phyloP scores from a whole-genome alignment of 2,888 invertebrate genomes.

The Temnothorax unifasciatus region DNA sequence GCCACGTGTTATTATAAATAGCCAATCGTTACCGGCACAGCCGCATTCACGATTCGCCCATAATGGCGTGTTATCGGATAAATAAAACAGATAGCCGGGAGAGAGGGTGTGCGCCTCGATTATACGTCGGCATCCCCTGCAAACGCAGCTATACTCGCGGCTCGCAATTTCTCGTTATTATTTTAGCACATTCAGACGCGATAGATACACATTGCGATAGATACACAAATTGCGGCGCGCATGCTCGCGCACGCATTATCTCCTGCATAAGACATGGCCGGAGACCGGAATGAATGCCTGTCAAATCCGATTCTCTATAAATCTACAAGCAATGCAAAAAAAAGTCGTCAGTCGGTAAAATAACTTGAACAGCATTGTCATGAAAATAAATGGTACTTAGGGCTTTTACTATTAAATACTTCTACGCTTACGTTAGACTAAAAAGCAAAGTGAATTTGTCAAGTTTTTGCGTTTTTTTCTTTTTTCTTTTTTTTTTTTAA shows the following conservation, averaged over 20 bases:
- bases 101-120: slow-evolving; percentile 84
- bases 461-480: not conserved
- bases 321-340: not conserved
- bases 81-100: slow-evolving; percentile 85
- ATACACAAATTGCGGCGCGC: slow-evolving; percentile 55
- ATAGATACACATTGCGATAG: slow-evolving; percentile 57
- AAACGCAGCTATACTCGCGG: slow-evolving; percentile 65
- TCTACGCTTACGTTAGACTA: not conserved
- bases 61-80: slow-evolving; percentile 86
- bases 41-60: slow-evolving; percentile 84
- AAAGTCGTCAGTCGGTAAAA: not conserved
- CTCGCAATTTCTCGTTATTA: slow-evolving; percentile 63
- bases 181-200: slow-evolving; percentile 56
- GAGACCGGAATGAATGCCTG: not conserved
- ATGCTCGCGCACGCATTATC: slow-evolving; percentile 47
- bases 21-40: slow-evolving; percentile 85
- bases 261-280: slow-evolving; percentile 41
- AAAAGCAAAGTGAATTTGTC: not conserved
- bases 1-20: slow-evolving; percentile 86
- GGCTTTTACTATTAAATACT: not conserved
- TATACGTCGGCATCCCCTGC: slow-evolving; percentile 82
- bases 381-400: not conserved
- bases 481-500: not conserved
- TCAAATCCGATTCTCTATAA: slow-evolving; percentile 27
- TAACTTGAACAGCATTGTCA: not conserved